Conservation (phyloP, 1,140 invertebrate species). For the Chelonus insularis region DNA sequence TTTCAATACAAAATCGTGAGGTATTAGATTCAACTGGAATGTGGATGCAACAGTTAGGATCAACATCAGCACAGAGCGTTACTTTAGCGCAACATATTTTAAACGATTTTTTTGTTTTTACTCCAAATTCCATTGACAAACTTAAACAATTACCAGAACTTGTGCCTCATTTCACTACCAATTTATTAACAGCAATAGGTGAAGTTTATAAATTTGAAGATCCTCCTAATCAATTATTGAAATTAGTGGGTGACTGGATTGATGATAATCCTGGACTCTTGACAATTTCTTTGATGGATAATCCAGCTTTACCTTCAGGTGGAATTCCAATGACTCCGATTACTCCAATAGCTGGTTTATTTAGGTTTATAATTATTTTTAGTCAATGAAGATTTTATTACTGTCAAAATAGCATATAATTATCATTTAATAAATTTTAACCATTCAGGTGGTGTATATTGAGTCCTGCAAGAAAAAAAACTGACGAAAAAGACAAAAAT, state of each 20-base stretch:
- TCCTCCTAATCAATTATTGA: conserved; percentile 49
- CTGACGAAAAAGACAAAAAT: conserved; percentile 29
- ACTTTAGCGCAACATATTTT: conserved; percentile 74
- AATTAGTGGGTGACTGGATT: conserved; percentile 53
- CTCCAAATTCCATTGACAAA: conserved; percentile 67
- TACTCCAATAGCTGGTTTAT: conserved; percentile 76
- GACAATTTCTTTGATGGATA: conserved; percentile 70
- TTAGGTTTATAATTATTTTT: conserved; percentile 50
- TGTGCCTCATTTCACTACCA: conserved; percentile 77
- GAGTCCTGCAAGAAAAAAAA: conserved; percentile 40
- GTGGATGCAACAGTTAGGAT: conserved; percentile 83
- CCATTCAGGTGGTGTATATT: conserved; percentile 54
- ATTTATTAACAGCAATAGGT: conserved; percentile 79
- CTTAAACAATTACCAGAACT: conserved; percentile 70
- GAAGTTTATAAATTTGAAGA: conserved; percentile 68
- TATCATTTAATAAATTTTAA: conserved; percentile 2
- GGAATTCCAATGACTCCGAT: conserved; percentile 81
- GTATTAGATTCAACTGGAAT: conserved; percentile 76
- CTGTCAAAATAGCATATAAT: too few relatives aligned
- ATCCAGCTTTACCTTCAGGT: conserved; percentile 71
- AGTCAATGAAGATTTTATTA: not conserved
- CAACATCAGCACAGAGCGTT: conserved; percentile 71
- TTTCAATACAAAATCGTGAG: conserved; percentile 72
- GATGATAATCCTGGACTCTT: conserved; percentile 69
- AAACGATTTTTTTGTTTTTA: conserved; percentile 77